These are phyloP conservation scores for Pseudomugil gertrudae DNA, from an alignment of 2,797 vertebrate genomes.

Conservation along the genomic window DNA sequence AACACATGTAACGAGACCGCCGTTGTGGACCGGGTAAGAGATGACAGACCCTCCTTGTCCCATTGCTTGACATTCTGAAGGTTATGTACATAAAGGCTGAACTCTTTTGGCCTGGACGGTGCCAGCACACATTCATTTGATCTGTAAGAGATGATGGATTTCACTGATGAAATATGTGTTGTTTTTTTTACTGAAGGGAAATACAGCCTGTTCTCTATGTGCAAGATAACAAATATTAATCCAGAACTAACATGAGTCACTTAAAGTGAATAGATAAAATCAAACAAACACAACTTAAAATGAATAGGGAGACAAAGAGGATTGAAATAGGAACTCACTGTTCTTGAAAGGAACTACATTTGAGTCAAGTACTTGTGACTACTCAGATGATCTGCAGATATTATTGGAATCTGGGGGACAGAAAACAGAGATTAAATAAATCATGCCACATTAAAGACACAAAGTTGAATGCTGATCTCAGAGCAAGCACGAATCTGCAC, in stretches of 20 bases:
- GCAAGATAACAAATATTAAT: conserved; percentile 9
- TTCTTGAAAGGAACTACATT: conserved; percentile 95
- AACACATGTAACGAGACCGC: conserved; percentile 84
- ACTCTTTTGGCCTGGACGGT: conserved; percentile 86
- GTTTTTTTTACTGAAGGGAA: not conserved
- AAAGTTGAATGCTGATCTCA: conserved; percentile 19
- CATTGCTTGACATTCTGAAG: conserved; percentile 82
- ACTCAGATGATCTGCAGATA: conserved; percentile 99
- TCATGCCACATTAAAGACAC: not conserved
- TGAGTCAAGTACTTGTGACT: conserved; percentile 99
- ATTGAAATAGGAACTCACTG: conserved; percentile 87
- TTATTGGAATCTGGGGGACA: conserved; percentile 95
- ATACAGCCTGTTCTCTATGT: not conserved
- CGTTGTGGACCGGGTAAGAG: conserved; percentile 85
- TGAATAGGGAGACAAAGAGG: conserved; percentile 25
- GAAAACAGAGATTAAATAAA: conserved; percentile 65
- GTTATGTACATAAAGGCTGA: conserved; percentile 94
- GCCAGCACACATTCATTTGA: conserved; percentile 90
- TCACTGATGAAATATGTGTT: conserved; percentile 12
- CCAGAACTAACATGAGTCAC: conserved; percentile 22
- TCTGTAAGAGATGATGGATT: conserved; percentile 77
- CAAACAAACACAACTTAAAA: conserved; percentile 2
- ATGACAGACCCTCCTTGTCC: conserved; percentile 76
- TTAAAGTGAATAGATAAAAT: conserved; percentile 3
- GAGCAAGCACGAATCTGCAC: conserved; percentile 36